Evolutionary conservation across 2,797 vertebrate species (phyloP), one percentile per base, ranked within the genome.

Genomic region (Acanthopagrus latus): DNA sequence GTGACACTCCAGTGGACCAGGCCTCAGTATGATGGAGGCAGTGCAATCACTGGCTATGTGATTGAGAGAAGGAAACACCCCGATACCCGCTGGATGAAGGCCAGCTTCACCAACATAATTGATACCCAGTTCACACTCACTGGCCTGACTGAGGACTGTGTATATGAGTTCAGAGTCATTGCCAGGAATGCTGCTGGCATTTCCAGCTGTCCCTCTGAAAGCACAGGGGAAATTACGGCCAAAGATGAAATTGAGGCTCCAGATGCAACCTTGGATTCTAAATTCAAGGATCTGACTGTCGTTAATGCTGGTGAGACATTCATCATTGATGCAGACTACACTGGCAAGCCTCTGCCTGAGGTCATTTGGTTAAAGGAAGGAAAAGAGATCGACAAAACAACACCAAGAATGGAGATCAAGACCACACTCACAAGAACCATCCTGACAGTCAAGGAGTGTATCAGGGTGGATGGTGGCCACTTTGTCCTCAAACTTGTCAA

Each of bases 41-140:
- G 97, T 92, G 93, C 91, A 88, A 97, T 99, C 83, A 99, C 97
- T 83, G 98, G 98, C 65, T 99, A 99, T 88, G 76, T 96, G 64
- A 93, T 99, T 74, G 98, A 99, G 91, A 97, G 96, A 91, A 98
- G 94, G 91, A 97, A 98, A 82, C 93, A 98, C 25, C 98, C 98
- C 88, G 98, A 99, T 47, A 97, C 95, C 69, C 98, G 97, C 16
- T 99, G 98, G 98, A 98, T 99, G 97, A 99, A 99, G 94, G 97
- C 97, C 83, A 99, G 97, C 89, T 99, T 98, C 86, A 97, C 98
- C 67, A 99, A 98, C 73, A 95, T 99, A 16, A 93, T 97, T 84
- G 96, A 97, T 70, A 98, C 97, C 75, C 97, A 98, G 89, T 99
- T 97, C 86, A 97, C 96, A 67, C 88, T 96, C 75, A 96, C 96